Evolutionary conservation across 2,797 vertebrate species (phyloP).

Genomic region (Pristis pectinata): DNA sequence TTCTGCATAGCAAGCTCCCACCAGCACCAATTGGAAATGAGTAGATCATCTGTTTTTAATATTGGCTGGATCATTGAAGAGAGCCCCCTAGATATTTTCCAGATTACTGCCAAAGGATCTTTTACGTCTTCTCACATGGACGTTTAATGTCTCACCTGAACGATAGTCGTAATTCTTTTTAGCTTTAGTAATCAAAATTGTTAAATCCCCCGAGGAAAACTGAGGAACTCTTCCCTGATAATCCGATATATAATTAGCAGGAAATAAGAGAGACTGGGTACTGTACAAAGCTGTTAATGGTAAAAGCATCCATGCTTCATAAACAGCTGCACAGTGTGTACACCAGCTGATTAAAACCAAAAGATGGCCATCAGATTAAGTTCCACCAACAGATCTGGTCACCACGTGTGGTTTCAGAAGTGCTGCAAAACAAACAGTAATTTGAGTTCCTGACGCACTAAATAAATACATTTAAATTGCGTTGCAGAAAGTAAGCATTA

Average conservation of each 20-base stretch:
- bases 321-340: neutral
- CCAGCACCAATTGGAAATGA: neutral
- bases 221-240: neutral
- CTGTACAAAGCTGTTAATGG: too few relatives aligned
- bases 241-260: neutral
- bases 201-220: neutral
- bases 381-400: neutral
- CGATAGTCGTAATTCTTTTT: neutral
- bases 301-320: neutral
- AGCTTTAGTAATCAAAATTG: neutral
- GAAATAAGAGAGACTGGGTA: neutral
- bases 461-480: slow-evolving; percentile 23
- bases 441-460: neutral
- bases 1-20: neutral
- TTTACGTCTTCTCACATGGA: neutral
- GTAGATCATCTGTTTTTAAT: neutral
- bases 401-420: slow-evolving; percentile 26
- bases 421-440: slow-evolving; percentile 28
- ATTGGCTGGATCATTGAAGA: neutral
- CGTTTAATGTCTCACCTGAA: neutral
- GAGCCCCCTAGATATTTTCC: neutral
- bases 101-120: neutral
- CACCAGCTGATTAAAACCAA: neutral
- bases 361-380: slow-evolving; percentile 4
- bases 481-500: slow-evolving; percentile 12